phyloP scores from a whole-genome alignment of 2,113 vertebrate species.

The Eclectus roratus region DNA sequence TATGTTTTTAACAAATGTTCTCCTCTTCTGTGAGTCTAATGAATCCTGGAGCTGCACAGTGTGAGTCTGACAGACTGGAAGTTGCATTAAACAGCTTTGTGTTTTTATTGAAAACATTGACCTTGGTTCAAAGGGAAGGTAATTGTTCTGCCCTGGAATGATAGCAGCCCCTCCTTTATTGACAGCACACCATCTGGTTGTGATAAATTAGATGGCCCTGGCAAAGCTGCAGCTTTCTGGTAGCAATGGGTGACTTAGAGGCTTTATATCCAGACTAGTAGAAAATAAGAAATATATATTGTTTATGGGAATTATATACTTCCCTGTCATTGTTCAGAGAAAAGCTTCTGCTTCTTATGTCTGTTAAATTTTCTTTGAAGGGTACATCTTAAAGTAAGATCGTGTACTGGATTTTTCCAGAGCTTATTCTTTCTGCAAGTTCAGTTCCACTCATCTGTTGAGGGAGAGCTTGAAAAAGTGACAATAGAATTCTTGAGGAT shows the following conservation, averaged over 20 bases:
- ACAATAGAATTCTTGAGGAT: neutral
- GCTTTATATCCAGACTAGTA: neutral
- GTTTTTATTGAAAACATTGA: constrained; percentile 63
- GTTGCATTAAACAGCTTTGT: constrained; percentile 41
- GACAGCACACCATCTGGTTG: constrained; percentile 59
- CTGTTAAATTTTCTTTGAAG: neutral
- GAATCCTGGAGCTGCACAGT: constrained; percentile 35
- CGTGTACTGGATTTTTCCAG: neutral
- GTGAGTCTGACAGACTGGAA: constrained; percentile 56
- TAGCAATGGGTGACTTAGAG: neutral
- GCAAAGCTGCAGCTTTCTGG: neutral
- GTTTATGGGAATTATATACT: neutral
- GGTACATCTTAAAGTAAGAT: neutral
- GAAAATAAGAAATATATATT: neutral
- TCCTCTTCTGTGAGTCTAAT: neutral
- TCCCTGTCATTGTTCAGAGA: neutral
- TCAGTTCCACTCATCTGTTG: neutral
- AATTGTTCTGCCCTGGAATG: constrained; percentile 44
- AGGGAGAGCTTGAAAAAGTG: neutral
- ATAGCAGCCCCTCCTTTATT: constrained; percentile 41
- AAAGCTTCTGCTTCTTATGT: neutral
- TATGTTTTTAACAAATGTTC: constrained; percentile 27
- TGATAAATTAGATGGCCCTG: constrained; percentile 41
- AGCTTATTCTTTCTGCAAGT: neutral
- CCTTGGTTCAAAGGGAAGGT: constrained; percentile 56